Conservation (phyloP, 2,113 vertebrate genomes). For the Abramis brama region DNA sequence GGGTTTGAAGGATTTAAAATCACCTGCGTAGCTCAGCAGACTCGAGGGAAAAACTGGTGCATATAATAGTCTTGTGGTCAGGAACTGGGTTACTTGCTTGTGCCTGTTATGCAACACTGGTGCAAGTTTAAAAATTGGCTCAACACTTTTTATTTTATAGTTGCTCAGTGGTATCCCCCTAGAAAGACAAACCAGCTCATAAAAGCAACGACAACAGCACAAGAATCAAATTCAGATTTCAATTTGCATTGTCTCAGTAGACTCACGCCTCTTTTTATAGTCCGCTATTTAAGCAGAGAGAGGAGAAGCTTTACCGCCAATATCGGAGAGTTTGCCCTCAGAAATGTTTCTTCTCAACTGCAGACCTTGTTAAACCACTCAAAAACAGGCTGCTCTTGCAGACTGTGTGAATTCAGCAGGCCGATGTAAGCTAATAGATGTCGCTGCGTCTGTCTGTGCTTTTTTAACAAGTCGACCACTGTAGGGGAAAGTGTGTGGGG, state of each 20-base stretch:
- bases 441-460: conserved; percentile 67
- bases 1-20: neutral
- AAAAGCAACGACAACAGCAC: conserved; percentile 62
- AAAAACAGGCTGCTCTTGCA: conserved; percentile 67
- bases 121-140: conserved; percentile 54
- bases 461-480: conserved; percentile 53
- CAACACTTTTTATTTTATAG: conserved; percentile 69
- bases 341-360: conserved; percentile 59
- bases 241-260: conserved; percentile 64
- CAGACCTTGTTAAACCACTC: conserved; percentile 69
- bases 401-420: conserved; percentile 64
- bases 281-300: conserved; percentile 58
- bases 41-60: neutral
- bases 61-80: conserved; percentile 55
- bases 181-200: conserved; percentile 68
- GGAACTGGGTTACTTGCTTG: conserved; percentile 37
- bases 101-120: conserved; percentile 68
- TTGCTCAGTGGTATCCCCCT: conserved; percentile 70
- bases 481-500: conserved; percentile 29
- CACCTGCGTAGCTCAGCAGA: conserved; percentile 16
- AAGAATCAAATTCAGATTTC: conserved; percentile 68
- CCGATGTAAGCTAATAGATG: conserved; percentile 66
- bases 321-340: conserved; percentile 71
- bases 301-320: conserved; percentile 65
- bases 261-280: conserved; percentile 70